Evolutionary conservation across 2,888 invertebrate genomes (phyloP), one percentile per base, ranked within the genome.

Genomic region (Lamellibrachia columna): DNA sequence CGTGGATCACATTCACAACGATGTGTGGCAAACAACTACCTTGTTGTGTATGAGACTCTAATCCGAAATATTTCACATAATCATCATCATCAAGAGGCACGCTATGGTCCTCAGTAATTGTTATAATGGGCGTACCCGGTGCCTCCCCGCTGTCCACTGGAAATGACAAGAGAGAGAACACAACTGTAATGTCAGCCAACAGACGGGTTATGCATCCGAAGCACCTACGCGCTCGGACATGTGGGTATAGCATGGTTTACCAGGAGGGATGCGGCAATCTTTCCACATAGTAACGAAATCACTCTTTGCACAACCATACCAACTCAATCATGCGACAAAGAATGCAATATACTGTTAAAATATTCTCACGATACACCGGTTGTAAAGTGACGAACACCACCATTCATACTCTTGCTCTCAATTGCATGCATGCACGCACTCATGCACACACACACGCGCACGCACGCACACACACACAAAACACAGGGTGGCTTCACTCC

Each of bases 81-180:
- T 95, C 95, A 94, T 95, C 95, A 53, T 95, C 95, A 92, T 95
- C 95, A 60, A 93, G 93, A n/a, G 95, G 95, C 75, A 93, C 93
- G 93, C 94, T 95, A 93, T 94, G 93, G 93, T 95, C 95, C 93
- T 95, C 95, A 28, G 95, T 95, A 91, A 95, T 93, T 28, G 95
- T 95, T 53, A 95, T 95, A 92, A 94, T 91, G 40, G 95, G 95
- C 15, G 93, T 40, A 58, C 40, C 53, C 15, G 22, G 75, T 60
- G 4, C 92, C 11, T 58, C 60, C 7, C 28, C 11, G 7, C 9
- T 40, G 52, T 60, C 60, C 52, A 52, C 60, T 91, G 28, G 53
- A 75, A 75, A 75, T n/a, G 75, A 75, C 75, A 75, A 40, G 75
- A 75, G 75, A 75, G 75, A 75, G n/a, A 75, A 75, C 22, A 75